Base-by-base conservation (phyloP, 2,797 vertebrate species). In the Lacerta agilis region DNA sequence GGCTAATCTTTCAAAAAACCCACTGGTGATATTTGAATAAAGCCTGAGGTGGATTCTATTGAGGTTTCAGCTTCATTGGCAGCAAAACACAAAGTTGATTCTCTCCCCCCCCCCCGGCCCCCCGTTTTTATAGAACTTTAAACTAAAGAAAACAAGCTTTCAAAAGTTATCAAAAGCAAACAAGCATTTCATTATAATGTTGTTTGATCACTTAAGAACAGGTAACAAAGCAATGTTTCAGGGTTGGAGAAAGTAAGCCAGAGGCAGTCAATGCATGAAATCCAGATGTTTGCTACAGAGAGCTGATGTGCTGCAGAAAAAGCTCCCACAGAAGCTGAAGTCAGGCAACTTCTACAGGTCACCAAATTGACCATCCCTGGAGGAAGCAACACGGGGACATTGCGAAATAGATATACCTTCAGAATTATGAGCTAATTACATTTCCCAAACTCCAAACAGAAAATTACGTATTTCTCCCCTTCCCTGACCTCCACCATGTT, bases 1-100 rank as follows among this genome's bases (percentile, higher is more conserved):
- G 69, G 85, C 13, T 25, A 88, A 91, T 69, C 87, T 58, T 77
- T n/a, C 27, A 3, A 55, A 89, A 88, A 76, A 2, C 73, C 29
- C 87, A 73, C 0, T 5, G 27, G n/a, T 66, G 45, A 81, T 41
- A 13, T 81, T 71, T 45, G 25, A 86, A 23, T 25, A 76, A 81
- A 94, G 17, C n/a, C 69, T 0, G 0, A 88, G 18, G n/a, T 38
- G 76, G 33, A 67, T 49, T 45, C 83, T 0, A 11, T 3, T 13
- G 0, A 69, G 58, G 20, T 64, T 69, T 77, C 58, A 61, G 72
- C 9, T 41, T 64, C 2, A 10, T 36, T 73, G 61, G 1, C 1
- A 80, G 0, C 75, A 67, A 91, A 91, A 93, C 4, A 11, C 1
- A 66, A 66, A 73, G 3, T 11, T 1, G 1, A 89, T 88, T 81